These are phyloP conservation scores for Tribolium madens DNA, from an alignment of 1,140 invertebrate species.

Conservation along the genomic window DNA sequence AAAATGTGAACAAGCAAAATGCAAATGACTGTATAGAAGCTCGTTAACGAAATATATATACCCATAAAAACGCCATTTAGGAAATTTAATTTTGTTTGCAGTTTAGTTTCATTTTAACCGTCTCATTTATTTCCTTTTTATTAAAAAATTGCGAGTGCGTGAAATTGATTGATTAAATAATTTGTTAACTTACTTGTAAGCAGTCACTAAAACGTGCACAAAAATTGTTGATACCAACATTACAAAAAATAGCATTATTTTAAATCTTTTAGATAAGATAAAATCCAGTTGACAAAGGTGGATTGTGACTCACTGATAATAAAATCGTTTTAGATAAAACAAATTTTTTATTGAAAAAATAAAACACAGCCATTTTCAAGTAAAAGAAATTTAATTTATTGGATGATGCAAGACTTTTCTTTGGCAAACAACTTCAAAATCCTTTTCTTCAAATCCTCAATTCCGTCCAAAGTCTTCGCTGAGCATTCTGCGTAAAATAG, in stretches of 20 bases:
- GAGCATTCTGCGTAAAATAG: slow-evolving; percentile 33
- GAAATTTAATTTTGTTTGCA: slow-evolving; percentile 9
- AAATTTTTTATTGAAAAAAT: not conserved
- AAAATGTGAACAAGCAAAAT: not conserved
- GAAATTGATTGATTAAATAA: not conserved
- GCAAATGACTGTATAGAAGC: not conserved
- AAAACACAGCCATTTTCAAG: not conserved
- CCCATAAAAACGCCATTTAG: not conserved
- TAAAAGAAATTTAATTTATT: not conserved
- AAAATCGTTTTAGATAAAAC: not conserved
- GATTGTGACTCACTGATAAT: not conserved
- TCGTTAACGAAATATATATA: not conserved
- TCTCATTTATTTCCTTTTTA: not conserved
- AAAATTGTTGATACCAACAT: not conserved
- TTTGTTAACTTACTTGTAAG: not conserved
- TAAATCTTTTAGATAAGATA: slow-evolving; percentile 2
- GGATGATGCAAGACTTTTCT: slow-evolving; percentile 1
- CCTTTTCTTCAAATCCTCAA: slow-evolving; percentile 30
- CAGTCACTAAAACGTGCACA: not conserved
- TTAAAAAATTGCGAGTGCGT: not conserved
- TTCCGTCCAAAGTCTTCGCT: slow-evolving; percentile 17
- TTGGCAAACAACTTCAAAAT: not conserved
- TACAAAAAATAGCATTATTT: not conserved
- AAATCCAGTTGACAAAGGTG: not conserved
- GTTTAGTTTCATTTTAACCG: slow-evolving; percentile 5